Evolutionary conservation across 1,140 invertebrate species (phyloP).

Genomic region (Psilanteris sp.): DNA sequence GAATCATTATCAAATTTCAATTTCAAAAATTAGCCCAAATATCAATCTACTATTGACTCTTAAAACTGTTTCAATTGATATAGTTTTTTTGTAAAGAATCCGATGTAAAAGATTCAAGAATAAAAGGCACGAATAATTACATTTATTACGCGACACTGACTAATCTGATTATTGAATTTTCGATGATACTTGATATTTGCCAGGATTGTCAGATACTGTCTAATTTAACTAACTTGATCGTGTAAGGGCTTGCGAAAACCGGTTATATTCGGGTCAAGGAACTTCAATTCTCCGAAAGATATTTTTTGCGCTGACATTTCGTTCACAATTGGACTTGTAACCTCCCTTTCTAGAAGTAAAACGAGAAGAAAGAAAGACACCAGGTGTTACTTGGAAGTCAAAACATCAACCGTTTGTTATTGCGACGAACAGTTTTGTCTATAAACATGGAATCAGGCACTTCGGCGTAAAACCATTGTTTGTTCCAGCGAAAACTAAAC

Average conservation of each 20-base stretch:
- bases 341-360: constrained; percentile 5
- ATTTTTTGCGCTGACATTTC: constrained; percentile 15
- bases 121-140: constrained; percentile 11
- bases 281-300: constrained; percentile 29
- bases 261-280: constrained; percentile 49
- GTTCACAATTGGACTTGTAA: constrained; percentile 19
- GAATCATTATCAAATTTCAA: too few species aligned
- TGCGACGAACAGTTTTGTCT: background rate
- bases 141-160: constrained; percentile 18
- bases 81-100: too few species aligned
- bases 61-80: too few species aligned
- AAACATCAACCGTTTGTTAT: constrained; percentile 15
- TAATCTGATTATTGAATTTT: constrained; percentile 30
- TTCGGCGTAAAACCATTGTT: too few species aligned
- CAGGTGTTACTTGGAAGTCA: constrained; percentile 35
- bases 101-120: too few species aligned
- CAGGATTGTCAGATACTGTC: constrained; percentile 25
- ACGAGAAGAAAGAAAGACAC: constrained; percentile 1
- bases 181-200: constrained; percentile 20
- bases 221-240: constrained; percentile 39
- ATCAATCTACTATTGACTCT: too few species aligned
- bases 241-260: constrained; percentile 30
- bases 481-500: too few species aligned
- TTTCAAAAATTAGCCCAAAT: too few species aligned
- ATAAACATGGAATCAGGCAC: too few species aligned